Evolutionary conservation across 2,888 invertebrate genomes (phyloP).

Genomic region (Sphaerophoria taeniata): DNA sequence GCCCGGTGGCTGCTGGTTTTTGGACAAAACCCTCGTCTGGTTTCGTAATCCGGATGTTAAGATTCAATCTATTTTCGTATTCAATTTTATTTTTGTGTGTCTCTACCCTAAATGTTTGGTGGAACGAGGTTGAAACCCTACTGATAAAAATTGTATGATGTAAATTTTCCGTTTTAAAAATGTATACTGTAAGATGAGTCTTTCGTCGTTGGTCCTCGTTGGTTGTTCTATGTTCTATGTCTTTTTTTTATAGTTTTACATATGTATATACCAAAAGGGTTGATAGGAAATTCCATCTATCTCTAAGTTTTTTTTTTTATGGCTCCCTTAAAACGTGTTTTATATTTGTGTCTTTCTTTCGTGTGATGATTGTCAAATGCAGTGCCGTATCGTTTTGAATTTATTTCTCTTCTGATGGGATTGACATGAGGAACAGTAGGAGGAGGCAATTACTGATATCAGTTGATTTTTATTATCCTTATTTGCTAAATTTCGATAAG

Average conservation of each 20-base stretch:
- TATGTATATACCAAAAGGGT: neutral
- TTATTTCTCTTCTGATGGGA: slow-evolving; percentile 49
- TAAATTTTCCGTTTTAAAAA: slow-evolving; percentile 50
- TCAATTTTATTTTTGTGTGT: slow-evolving; percentile 1
- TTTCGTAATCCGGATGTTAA: slow-evolving; percentile 52
- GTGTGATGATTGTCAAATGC: slow-evolving; percentile 58
- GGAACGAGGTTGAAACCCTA: neutral
- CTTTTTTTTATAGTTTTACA: neutral
- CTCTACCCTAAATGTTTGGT: neutral
- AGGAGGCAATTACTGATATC: slow-evolving; percentile 9
- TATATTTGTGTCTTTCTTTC: neutral
- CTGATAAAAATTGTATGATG: slow-evolving; percentile 48
- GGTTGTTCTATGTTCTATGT: slow-evolving; percentile 7
- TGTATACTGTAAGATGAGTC: slow-evolving; percentile 38
- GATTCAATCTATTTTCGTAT: slow-evolving; percentile 39
- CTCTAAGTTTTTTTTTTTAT: slow-evolving; percentile 3
- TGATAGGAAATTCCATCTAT: slow-evolving; percentile 21
- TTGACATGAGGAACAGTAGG: slow-evolving; percentile 12
- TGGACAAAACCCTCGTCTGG: slow-evolving; percentile 2
- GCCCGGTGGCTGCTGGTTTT: slow-evolving; percentile 1
- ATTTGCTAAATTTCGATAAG: slow-evolving; percentile 17
- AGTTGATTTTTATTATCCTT: slow-evolving; percentile 32
- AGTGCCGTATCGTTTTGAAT: slow-evolving; percentile 33
- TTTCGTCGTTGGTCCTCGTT: slow-evolving; percentile 65
- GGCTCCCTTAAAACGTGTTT: slow-evolving; percentile 3